phyloP scores from a whole-genome alignment of 1,140 invertebrate species.

The Sesamia nonagrioides region DNA sequence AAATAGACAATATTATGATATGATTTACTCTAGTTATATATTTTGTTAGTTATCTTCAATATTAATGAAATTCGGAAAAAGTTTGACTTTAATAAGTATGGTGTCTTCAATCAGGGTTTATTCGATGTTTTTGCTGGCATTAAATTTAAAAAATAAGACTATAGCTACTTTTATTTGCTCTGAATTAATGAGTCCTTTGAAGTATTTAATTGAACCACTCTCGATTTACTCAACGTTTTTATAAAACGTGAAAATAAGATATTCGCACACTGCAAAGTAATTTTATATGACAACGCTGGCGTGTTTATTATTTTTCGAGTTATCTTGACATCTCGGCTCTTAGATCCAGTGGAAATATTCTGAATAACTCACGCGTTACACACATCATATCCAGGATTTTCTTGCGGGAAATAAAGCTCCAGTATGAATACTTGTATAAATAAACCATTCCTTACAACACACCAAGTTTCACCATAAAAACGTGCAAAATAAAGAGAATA shows the following conservation, averaged over 20 bases:
- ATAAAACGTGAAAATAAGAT: constrained; percentile 10
- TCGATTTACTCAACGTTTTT: constrained; percentile 4
- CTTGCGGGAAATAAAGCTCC: constrained; percentile 56
- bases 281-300: neutral
- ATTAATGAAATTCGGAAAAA: neutral
- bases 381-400: constrained; percentile 55
- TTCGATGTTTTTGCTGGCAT: neutral
- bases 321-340: constrained; percentile 11
- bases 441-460: constrained; percentile 69
- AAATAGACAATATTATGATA: constrained; percentile 19
- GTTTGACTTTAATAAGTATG: constrained; percentile 8
- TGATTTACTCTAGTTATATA: constrained; percentile 27
- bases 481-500: constrained; percentile 65
- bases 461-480: constrained; percentile 70
- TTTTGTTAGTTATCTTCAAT: constrained; percentile 12
- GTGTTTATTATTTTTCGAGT: constrained; percentile 37
- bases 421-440: constrained; percentile 69
- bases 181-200: constrained; percentile 9
- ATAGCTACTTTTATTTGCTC: neutral
- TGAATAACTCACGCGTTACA: constrained; percentile 35
- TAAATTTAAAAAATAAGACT: neutral
- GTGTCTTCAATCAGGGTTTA: neutral
- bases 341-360: constrained; percentile 43
- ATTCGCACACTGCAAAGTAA: constrained; percentile 11
- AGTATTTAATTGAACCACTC: constrained; percentile 4